Evolutionary conservation across 2,888 invertebrate species (phyloP), one percentile per base, ranked within the genome.

Genomic region (Caenorhabditis auriculariae): DNA sequence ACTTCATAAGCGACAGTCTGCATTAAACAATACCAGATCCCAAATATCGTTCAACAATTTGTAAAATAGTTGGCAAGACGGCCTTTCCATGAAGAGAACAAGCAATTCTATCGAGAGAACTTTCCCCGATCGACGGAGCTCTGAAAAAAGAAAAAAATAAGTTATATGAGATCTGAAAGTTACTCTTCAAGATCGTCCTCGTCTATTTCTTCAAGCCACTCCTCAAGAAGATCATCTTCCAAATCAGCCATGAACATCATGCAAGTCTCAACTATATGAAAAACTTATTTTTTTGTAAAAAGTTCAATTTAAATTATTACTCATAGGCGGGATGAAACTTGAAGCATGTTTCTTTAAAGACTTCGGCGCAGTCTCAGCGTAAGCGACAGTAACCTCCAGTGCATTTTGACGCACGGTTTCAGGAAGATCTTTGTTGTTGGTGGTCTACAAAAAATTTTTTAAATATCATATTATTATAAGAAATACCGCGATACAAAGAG

Each of bases 101-200:
- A n/a, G 96, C 93, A 81, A 98, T 86, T 66, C 98, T 88, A 85
- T 98, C 98, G 54, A 98, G 85, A 6, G 94, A 92, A 23, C 93
- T 92, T 83, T 99, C 98, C 0, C 93, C 98, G 44, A 93, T 91
- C 5, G 93, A 91, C 74, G 91, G 90, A 83, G 94, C 93, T 76
- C 59, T 56, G 46, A 28, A 49, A 54, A 38, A 35, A n/a, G 3
- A 23, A 15, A n/a, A n/a, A 47, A 32, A 17, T 27, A 28, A 4
- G 19, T 12, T 5, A 6, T 38, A 3, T 21, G 1, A 42, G 7
- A 24, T 23, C 24, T 12, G 21, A 42, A 27, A 28, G 58, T 43
- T 38, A 60, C 57, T 66, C 87, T 74, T 94, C 93, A 78, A 89
- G 91, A 81, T 95, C 95, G 61, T 94, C 94, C 65, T 94, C 93